phyloP scores from a whole-genome alignment of 64 coral and sea anemone genomes.

The Porites lutea region DNA sequence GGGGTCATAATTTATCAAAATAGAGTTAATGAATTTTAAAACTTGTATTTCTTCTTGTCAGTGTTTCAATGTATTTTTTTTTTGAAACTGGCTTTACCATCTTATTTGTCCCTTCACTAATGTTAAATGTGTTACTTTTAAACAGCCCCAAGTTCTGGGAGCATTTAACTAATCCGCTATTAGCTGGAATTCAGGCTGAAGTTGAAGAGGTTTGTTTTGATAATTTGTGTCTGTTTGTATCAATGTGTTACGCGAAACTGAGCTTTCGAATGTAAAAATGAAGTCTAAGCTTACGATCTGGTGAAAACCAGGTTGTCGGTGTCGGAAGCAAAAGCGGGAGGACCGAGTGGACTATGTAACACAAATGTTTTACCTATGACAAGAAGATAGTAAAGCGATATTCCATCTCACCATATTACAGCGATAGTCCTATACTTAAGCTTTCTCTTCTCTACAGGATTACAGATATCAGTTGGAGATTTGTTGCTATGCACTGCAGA shows the following conservation, averaged over 20 bases:
- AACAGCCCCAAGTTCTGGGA: slow-evolving; percentile 85
- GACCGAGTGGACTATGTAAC: too few species aligned
- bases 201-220: slow-evolving; percentile 57
- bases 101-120: neutral
- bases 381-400: neutral
- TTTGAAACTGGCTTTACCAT: neutral
- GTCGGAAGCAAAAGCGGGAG: too few species aligned
- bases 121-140: neutral
- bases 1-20: neutral
- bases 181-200: slow-evolving; percentile 63
- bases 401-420: too few species aligned
- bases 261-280: neutral
- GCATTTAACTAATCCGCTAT: slow-evolving; percentile 68
- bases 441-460: slow-evolving; percentile 34
- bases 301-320: too few species aligned
- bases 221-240: neutral
- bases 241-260: too few species aligned
- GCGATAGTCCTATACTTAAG: too few species aligned
- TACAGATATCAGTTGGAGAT: slow-evolving; percentile 76
- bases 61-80: neutral
- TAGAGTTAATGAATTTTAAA: neutral
- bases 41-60: neutral
- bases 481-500: slow-evolving; percentile 86
- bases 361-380: neutral
- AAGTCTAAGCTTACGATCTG: too few species aligned